These are phyloP conservation scores for Puntigrus tetrazona DNA, from an alignment of 2,113 vertebrate species.

Conservation along the genomic window DNA sequence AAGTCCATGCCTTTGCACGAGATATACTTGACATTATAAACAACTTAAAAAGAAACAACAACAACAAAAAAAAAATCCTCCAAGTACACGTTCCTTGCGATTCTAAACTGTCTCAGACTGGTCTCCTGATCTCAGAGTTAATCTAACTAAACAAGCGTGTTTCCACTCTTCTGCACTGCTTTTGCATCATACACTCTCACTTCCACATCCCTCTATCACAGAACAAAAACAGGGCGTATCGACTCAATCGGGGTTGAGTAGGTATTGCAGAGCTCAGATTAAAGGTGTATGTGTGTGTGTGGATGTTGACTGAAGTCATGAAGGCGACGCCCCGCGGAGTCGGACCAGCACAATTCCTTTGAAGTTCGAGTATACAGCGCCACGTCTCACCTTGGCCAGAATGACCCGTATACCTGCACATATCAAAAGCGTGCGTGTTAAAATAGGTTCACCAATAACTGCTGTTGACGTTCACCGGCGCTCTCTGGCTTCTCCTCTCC, in stretches of 20 bases:
- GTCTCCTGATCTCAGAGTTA: conserved; percentile 24
- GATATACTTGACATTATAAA: conserved; percentile 39
- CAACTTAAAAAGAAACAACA: conserved; percentile 27
- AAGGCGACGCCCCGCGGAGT: conserved; percentile 64
- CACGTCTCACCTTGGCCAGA: conserved; percentile 70
- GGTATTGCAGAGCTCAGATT: conserved; percentile 72
- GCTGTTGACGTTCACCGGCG: conserved; percentile 8
- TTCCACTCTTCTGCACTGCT: conserved; percentile 50
- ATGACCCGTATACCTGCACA: conserved; percentile 65
- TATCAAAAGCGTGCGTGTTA: conserved; percentile 25
- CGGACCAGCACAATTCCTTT: conserved; percentile 59
- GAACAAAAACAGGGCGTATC: conserved; percentile 71
- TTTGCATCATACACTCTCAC: conserved; percentile 61
- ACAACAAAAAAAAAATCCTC: not conserved
- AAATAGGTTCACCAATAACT: conserved; percentile 31
- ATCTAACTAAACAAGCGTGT: conserved; percentile 48
- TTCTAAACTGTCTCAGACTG: conserved; percentile 33
- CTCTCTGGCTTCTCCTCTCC: not conserved
- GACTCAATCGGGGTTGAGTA: conserved; percentile 67
- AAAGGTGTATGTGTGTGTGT: conserved; percentile 61
- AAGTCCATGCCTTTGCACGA: conserved; percentile 18
- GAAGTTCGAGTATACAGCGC: conserved; percentile 62
- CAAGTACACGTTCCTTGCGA: not conserved
- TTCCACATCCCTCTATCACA: conserved; percentile 58
- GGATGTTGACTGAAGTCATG: conserved; percentile 67